Conservation (phyloP, 2,797 vertebrate genomes). For the Clamator glandarius region DNA sequence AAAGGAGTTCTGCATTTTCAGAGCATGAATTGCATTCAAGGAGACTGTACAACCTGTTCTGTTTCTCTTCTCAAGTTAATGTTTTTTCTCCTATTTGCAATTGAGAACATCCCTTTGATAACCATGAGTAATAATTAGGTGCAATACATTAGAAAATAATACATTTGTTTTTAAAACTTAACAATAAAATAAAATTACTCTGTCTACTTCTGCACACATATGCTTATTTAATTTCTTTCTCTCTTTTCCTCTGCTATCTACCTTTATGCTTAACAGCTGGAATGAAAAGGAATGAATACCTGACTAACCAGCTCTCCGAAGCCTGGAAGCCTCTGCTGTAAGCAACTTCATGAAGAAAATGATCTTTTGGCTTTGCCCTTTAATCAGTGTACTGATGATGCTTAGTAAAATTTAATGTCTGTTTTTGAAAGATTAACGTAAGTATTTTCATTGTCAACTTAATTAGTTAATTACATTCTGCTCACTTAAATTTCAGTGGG, state of each 20-base stretch:
- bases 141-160: background rate
- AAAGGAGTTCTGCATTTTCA: background rate
- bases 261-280: background rate
- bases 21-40: background rate
- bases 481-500: background rate
- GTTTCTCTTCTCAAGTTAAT: background rate
- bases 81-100: background rate
- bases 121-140: background rate
- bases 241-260: background rate
- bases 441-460: background rate
- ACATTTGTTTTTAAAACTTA: fast-evolving
- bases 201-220: background rate
- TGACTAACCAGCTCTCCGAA: background rate
- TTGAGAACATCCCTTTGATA: background rate
- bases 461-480: background rate
- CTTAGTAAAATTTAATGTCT: background rate
- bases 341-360: background rate
- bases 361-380: background rate
- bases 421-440: background rate
- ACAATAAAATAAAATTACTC: background rate
- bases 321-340: background rate
- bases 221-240: background rate
- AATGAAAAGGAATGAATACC: background rate
- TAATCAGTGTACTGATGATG: background rate
- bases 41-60: background rate